These are phyloP conservation scores for Lerista edwardsae DNA, from an alignment of 2,797 vertebrate genomes.

Conservation along the genomic window DNA sequence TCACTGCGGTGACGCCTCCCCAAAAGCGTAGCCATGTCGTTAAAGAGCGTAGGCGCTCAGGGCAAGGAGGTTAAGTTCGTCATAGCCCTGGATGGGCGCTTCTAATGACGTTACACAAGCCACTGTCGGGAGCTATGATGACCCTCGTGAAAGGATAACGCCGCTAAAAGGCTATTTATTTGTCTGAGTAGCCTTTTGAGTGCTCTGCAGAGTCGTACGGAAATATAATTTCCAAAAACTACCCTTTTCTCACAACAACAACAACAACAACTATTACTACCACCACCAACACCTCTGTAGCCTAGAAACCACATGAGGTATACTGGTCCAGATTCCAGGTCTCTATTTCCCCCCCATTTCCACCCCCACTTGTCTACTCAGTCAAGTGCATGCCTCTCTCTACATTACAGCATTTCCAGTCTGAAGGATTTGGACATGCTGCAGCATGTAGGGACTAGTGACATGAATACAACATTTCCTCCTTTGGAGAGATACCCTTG, in stretches of 20 bases:
- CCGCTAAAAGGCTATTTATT: neutral
- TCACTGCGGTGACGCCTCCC: no score
- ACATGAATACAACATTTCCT: no score
- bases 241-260: no score
- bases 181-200: neutral
- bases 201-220: neutral
- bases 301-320: neutral
- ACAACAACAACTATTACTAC: neutral
- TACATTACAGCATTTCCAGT: neutral
- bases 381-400: neutral
- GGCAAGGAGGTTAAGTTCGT: neutral
- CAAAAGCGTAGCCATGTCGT: neutral
- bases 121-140: no score
- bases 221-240: neutral
- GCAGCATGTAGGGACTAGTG: no score
- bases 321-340: neutral
- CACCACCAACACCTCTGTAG: neutral
- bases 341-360: neutral
- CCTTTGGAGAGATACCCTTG: neutral
- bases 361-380: neutral
- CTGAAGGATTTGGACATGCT: neutral
- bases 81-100: no score
- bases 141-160: no score
- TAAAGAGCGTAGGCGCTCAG: neutral
- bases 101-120: no score